Evolutionary conservation across 2,113 vertebrate genomes (phyloP).

Genomic region (Anthoscopus minutus): DNA sequence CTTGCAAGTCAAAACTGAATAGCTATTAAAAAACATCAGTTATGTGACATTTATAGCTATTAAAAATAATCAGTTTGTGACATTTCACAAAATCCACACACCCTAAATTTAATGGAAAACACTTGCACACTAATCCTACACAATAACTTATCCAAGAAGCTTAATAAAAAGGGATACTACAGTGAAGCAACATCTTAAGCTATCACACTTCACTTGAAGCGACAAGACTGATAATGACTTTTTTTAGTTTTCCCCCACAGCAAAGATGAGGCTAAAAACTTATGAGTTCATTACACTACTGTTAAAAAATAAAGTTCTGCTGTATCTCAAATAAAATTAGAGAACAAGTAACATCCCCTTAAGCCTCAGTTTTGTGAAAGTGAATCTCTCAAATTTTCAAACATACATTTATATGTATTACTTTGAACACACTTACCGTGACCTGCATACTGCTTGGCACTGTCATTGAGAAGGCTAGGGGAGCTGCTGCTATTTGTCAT

Average conservation of each 20-base stretch:
- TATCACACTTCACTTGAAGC: neutral
- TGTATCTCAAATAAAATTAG: neutral
- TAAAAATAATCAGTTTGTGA: neutral
- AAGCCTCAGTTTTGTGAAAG: neutral
- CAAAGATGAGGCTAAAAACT: neutral
- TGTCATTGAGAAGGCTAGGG: constrained; percentile 94
- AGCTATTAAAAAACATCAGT: neutral
- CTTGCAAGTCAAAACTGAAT: neutral
- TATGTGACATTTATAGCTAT: neutral
- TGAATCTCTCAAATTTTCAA: neutral
- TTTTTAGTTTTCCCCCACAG: neutral
- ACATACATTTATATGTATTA: neutral
- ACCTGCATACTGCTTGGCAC: constrained; percentile 95
- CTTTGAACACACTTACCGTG: constrained; percentile 80
- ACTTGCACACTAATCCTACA: neutral
- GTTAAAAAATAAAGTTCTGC: neutral
- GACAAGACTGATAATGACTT: neutral
- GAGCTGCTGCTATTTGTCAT: constrained; percentile 98
- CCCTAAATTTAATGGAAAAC: neutral
- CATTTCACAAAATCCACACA: neutral
- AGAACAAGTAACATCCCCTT: neutral
- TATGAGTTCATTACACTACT: neutral
- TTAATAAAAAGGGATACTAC: neutral
- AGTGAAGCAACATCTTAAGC: neutral
- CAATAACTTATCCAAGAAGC: neutral